Evolutionary conservation across 2,113 vertebrate genomes (phyloP), one percentile per base, ranked within the genome.

Genomic region (Heteronetta atricapilla): DNA sequence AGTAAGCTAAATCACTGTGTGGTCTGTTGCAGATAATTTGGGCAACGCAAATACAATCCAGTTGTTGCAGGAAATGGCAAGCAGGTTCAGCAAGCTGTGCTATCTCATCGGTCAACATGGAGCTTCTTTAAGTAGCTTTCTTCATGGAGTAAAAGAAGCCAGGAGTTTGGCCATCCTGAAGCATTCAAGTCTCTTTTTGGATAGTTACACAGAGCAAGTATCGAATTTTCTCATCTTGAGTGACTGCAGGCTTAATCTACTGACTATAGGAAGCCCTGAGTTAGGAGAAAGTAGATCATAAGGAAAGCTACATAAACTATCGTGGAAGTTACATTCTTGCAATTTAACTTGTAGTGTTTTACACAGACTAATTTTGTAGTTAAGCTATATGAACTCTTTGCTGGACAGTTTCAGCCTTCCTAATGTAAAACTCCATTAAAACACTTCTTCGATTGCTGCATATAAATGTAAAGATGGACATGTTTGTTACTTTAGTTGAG

Each of bases 41-140:
- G 98, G 98, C 76, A 94, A 96, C 7, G 86, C 96, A 56, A 96
- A 95, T 58, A 78, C 97, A 82, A 88, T 98, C 36, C 98, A 98
- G 42, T 97, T 99, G 70, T 96, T 99, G 90, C 99, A 99, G 96
- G 98, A 98, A 48, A 97, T 99, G 90, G 98, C 98, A 21, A 98
- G 98, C 67, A 97, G 97, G 11, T 99, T 99, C 96, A 98, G 98
- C 97, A 98, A 98, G 80, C 94, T 99, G 66, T 99, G 99, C 96
- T 99, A 99, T 96, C 97, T 99, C 50, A 99, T 98, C 6, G 99
- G 99, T 80, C 99, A 99, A 97, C 99, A 99, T 82, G 98, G 98
- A 59, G 96, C 98, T 96, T 98, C 99, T 69, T 96, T 99, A 87
- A 99, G 98, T 75, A 98, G 97, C 86, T 99, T 98, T 97, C 98